A percentile compares a stretch with the other conserved stretches of the same genome.
Conservation (phyloP, 2,797 vertebrate species). For the Sebastes reedi region DNA sequence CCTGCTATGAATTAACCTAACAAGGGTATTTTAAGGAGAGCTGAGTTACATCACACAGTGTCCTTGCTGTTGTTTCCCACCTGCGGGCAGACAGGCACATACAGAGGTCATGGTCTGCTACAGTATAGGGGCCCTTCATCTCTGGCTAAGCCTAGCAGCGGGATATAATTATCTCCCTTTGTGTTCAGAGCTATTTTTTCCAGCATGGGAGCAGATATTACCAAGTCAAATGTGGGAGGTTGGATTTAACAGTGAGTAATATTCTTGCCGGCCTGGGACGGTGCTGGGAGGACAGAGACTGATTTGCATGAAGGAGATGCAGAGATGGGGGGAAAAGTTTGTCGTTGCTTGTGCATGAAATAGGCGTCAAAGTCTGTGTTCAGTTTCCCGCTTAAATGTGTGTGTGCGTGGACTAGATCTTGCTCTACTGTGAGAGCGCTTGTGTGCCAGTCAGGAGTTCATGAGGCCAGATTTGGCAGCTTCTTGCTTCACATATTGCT, state of each 20-base stretch:
- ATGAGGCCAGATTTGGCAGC: conserved; percentile 46
- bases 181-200: conserved; percentile 61
- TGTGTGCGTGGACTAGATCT: background rate
- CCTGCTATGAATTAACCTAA: conserved; percentile 20
- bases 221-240: conserved; percentile 78
- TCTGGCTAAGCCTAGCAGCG: conserved; percentile 62
- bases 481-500: conserved; percentile 35
- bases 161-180: conserved; percentile 75
- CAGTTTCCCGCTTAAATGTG: background rate
- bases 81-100: conserved; percentile 51
- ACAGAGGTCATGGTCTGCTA: conserved; percentile 66
- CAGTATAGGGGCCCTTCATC: conserved; percentile 60
- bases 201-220: conserved; percentile 73
- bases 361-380: background rate
- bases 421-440: background rate
- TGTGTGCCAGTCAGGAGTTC: conserved; percentile 43
- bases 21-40: conserved; percentile 53
- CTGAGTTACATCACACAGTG: conserved; percentile 47
- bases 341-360: background rate
- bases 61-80: conserved; percentile 68
- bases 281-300: conserved; percentile 40
- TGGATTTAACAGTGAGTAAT: conserved; percentile 74
- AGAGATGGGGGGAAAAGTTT: conserved; percentile 23
- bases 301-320: conserved; percentile 61
- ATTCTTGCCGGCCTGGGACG: conserved; percentile 52